Evolutionary conservation across 2,113 vertebrate genomes (phyloP).

Genomic region (Anseranas semipalmata): DNA sequence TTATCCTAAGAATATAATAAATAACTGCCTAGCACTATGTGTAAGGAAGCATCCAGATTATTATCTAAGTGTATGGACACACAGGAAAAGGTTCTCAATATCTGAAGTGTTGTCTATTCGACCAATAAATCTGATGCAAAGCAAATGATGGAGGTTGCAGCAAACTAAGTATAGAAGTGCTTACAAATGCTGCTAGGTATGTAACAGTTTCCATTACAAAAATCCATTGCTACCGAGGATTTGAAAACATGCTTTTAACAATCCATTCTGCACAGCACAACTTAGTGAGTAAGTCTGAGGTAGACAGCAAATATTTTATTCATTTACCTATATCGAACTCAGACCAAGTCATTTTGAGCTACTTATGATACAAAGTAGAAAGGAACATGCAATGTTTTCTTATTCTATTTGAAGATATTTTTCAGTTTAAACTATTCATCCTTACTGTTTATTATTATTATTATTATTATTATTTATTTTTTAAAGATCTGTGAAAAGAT

Average conservation of each 20-base stretch:
- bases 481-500: not conserved
- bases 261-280: not conserved
- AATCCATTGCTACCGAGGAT: not conserved
- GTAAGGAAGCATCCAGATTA: not conserved
- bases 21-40: not conserved
- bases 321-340: not conserved
- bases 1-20: not conserved
- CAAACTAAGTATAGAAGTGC: not conserved
- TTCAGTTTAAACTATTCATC: not conserved
- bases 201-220: slow-evolving; percentile 21
- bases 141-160: not conserved
- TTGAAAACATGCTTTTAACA: not conserved
- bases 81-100: not conserved
- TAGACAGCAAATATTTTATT: not conserved
- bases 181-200: not conserved
- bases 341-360: not conserved
- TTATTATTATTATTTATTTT: not conserved
- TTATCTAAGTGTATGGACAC: not conserved
- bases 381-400: not conserved
- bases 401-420: not conserved
- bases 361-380: not conserved
- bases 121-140: not conserved
- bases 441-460: not conserved
- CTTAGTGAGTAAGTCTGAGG: not conserved
- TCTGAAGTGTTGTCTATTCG: not conserved